phyloP scores from a whole-genome alignment of 2,113 vertebrate genomes.

The Eulemur macaco region DNA sequence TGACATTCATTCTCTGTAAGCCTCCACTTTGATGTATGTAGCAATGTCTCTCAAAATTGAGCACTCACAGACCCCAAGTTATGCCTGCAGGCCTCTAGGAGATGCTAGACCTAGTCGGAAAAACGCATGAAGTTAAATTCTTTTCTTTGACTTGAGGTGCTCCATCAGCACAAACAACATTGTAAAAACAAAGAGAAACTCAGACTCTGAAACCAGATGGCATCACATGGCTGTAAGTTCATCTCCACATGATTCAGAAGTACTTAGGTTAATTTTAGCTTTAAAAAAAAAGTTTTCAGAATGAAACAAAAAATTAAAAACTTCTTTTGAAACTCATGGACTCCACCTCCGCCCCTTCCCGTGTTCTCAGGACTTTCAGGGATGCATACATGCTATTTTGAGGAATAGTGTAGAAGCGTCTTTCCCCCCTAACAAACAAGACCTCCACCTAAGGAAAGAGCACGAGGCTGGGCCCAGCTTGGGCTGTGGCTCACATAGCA shows the following conservation, averaged over 20 bases:
- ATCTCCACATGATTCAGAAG: not conserved
- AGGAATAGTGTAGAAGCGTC: not conserved
- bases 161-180: not conserved
- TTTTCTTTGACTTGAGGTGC: not conserved
- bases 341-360: not conserved
- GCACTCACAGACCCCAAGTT: not conserved
- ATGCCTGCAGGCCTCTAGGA: not conserved
- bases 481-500: not conserved
- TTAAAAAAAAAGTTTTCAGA: not conserved
- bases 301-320: slow-evolving; percentile 31
- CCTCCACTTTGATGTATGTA: not conserved
- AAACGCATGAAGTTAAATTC: not conserved
- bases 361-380: not conserved
- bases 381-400: not conserved
- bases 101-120: not conserved
- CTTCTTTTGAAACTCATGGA: not conserved
- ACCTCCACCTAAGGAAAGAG: not conserved
- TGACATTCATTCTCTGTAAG: not conserved
- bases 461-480: not conserved
- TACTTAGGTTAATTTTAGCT: not conserved
- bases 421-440: not conserved
- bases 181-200: not conserved
- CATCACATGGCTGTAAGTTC: not conserved
- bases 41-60: not conserved
- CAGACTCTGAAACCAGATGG: not conserved